Conservation (phyloP, 2,888 invertebrate species). For the Ormyrus thymus region DNA sequence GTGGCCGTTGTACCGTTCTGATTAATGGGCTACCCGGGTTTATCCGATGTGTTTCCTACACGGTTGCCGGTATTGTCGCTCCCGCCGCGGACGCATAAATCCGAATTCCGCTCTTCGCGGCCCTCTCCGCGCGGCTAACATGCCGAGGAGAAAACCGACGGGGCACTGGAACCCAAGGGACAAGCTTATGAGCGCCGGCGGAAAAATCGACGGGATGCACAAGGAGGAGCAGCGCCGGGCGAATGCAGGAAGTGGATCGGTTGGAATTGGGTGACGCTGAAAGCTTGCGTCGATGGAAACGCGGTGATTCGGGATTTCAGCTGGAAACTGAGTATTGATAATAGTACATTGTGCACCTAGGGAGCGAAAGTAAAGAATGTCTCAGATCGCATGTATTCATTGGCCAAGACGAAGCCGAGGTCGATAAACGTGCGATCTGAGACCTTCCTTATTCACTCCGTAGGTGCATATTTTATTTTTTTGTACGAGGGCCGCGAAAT, state of each 20-base stretch:
- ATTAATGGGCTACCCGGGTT: conserved; percentile 64
- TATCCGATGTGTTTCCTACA: conserved; percentile 59
- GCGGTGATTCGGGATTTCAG: too few species aligned
- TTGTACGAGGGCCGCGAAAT: too few species aligned
- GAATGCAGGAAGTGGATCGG: background rate
- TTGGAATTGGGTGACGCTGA: too few species aligned
- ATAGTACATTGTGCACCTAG: too few species aligned
- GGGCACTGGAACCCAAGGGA: background rate
- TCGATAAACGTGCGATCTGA: too few species aligned
- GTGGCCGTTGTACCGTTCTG: conserved; percentile 63
- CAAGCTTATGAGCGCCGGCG: conserved; percentile 25
- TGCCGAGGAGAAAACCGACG: background rate
- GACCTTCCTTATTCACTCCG: too few species aligned
- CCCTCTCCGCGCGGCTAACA: conserved; percentile 23
- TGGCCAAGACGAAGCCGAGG: too few species aligned
- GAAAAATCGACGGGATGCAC: background rate
- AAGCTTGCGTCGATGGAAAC: too few species aligned
- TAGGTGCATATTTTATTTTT: too few species aligned
- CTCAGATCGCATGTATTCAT: too few species aligned
- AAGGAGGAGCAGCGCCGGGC: background rate
- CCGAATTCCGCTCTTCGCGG: conserved; percentile 57
- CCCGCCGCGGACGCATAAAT: conserved; percentile 62
- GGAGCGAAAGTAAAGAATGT: too few species aligned
- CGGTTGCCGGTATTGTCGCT: conserved; percentile 61
- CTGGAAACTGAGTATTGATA: too few species aligned